These are phyloP conservation scores for Heterodera schachtii DNA, from an alignment of 1,140 invertebrate genomes.

Conservation along the genomic window DNA sequence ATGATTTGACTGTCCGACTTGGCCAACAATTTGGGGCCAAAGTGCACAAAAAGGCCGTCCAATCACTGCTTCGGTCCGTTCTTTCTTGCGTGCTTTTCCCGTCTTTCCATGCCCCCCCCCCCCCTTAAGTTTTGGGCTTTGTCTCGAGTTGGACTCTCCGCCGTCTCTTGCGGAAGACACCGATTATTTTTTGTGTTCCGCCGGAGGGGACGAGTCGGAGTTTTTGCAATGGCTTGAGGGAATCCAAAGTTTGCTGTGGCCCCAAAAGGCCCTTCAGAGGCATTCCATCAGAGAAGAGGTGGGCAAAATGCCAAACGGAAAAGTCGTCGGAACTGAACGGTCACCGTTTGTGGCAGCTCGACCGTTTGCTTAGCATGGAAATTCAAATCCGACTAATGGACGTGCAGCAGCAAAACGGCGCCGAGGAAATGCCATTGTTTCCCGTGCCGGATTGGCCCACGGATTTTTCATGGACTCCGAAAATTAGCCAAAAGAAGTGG, in stretches of 20 bases:
- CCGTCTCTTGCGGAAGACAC: background rate
- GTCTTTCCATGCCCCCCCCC: too few species aligned
- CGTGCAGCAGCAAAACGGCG: background rate
- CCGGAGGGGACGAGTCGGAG: constrained; percentile 35
- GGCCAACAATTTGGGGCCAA: constrained; percentile 36
- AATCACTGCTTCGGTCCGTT: constrained; percentile 14
- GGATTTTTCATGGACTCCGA: constrained; percentile 44
- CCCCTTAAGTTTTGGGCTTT: constrained; percentile 33
- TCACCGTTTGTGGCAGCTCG: constrained; percentile 22
- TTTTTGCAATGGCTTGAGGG: constrained; percentile 31
- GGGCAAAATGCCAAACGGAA: background rate
- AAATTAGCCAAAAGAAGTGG: background rate
- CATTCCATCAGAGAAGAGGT: constrained; percentile 34
- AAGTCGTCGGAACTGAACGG: background rate
- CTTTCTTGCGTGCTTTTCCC: background rate
- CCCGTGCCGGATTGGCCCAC: constrained; percentile 30
- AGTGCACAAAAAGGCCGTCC: constrained; percentile 36
- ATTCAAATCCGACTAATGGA: constrained; percentile 36
- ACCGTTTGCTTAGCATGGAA: constrained; percentile 41
- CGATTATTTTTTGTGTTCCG: constrained; percentile 22
- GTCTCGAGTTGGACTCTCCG: constrained; percentile 29
- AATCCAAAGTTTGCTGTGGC: constrained; percentile 34
- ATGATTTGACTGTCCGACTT: constrained; percentile 38
- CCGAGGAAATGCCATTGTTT: background rate
- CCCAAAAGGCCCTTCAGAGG: constrained; percentile 32